Percentiles rank a stretch among this genome's conserved stretches.
Conservation (phyloP, 2,888 invertebrate genomes). For the Pharmacophagus antenor region DNA sequence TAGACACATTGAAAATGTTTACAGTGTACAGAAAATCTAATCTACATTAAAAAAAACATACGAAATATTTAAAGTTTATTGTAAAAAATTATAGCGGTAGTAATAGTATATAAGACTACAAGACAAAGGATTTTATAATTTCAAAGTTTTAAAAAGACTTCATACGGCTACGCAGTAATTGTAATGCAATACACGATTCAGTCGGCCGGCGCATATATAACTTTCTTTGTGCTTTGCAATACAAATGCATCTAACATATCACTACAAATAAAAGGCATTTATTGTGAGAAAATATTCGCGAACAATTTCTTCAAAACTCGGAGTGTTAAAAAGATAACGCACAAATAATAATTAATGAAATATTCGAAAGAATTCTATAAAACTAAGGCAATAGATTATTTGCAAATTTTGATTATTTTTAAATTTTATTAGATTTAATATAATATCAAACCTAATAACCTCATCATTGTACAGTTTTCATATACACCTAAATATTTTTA, state of each 20-base stretch:
- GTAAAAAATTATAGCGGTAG: too few relatives aligned
- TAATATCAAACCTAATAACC: not conserved
- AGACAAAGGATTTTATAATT: not conserved
- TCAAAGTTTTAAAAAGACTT: constrained; percentile 6
- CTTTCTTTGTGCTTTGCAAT: constrained; percentile 24
- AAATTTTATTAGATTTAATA: not conserved
- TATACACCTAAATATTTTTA: not conserved
- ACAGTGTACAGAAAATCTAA: too few relatives aligned
- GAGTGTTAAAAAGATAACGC: not conserved
- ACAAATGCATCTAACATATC: constrained; percentile 13
- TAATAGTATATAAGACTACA: not conserved
- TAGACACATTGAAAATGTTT: too few relatives aligned
- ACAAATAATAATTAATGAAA: not conserved
- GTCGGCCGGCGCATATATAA: constrained; percentile 16
- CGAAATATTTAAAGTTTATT: too few relatives aligned
- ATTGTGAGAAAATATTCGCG: not conserved
- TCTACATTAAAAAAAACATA: too few relatives aligned
- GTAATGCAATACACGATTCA: constrained; percentile 1
- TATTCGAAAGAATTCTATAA: not conserved
- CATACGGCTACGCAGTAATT: constrained; percentile 6
- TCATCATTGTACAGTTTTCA: not conserved
- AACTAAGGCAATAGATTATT: not conserved
- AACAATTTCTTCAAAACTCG: not conserved
- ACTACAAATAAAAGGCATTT: constrained; percentile 6
- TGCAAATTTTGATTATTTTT: not conserved